These are phyloP conservation scores for Poliocrania exsul DNA, from an alignment of 2,797 vertebrate species.

Conservation along the genomic window DNA sequence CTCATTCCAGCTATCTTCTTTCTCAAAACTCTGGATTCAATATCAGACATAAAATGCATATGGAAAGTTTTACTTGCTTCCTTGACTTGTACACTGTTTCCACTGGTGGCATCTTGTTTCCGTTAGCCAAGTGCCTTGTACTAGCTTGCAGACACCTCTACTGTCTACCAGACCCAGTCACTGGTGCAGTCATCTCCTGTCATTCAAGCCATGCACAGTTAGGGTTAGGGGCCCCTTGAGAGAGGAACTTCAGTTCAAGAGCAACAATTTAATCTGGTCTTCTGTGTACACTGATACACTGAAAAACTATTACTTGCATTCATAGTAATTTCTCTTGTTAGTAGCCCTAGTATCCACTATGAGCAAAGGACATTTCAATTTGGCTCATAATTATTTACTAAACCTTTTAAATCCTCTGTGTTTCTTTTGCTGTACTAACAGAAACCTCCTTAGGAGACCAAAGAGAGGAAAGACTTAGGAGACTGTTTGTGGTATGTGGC, in stretches of 20 bases:
- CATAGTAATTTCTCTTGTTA: not conserved
- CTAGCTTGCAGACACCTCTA: not conserved
- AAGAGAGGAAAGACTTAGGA: not conserved
- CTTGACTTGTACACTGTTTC: not conserved
- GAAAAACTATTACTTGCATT: not conserved
- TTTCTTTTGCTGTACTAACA: not conserved
- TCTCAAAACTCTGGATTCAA: not conserved
- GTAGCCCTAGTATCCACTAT: not conserved
- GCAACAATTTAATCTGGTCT: not conserved
- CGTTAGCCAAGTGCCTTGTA: not conserved
- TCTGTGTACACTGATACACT: accelerated
- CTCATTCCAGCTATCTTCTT: not conserved
- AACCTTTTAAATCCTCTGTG: not conserved
- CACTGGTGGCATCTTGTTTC: not conserved
- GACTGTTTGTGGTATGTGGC: not conserved
- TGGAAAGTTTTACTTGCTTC: not conserved
- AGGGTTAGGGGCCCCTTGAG: not conserved
- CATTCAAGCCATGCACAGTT: not conserved
- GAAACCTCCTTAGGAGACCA: not conserved
- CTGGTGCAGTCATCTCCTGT: not conserved
- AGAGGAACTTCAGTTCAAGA: not conserved
- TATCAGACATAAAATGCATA: not conserved
- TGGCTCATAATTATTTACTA: not conserved
- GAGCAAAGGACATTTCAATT: not conserved
- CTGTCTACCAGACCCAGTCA: not conserved